These are phyloP conservation scores for Poecile montanus DNA, from an alignment of 2,797 vertebrate species.

Conservation along the genomic window DNA sequence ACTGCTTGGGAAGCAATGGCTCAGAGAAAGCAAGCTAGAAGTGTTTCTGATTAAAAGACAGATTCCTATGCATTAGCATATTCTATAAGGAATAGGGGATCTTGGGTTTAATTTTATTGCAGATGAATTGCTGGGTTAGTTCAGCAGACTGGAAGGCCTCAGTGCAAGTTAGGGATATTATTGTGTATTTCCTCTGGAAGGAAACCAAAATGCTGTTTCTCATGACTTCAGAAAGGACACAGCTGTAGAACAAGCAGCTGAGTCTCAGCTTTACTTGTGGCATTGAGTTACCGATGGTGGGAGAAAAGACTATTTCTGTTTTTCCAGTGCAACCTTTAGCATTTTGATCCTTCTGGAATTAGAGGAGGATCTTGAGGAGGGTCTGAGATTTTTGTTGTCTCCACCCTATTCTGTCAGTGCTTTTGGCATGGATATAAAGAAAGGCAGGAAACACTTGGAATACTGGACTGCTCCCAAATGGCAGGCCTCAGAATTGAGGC, in stretches of 20 bases:
- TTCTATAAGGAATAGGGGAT: not conserved
- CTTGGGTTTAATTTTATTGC: not conserved
- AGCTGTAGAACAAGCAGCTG: conserved; percentile 63
- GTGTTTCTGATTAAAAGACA: not conserved
- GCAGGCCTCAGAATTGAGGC: not conserved
- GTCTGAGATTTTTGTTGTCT: conserved; percentile 29
- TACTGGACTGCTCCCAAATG: conserved; percentile 31
- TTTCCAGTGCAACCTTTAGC: conserved; percentile 63
- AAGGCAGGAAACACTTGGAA: conserved; percentile 46
- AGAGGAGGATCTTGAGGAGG: conserved; percentile 49
- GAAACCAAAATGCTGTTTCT: conserved; percentile 64
- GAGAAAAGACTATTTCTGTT: conserved; percentile 61
- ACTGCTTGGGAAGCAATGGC: not conserved
- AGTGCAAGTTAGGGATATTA: conserved; percentile 7
- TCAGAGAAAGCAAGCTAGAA: not conserved
- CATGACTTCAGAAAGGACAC: conserved; percentile 50
- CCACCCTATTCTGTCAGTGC: conserved; percentile 40
- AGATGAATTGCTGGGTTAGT: not conserved
- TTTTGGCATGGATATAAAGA: conserved; percentile 44
- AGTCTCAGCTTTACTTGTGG: conserved; percentile 26
- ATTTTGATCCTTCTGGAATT: conserved; percentile 67
- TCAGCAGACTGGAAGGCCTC: conserved; percentile 15
- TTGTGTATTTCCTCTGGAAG: conserved; percentile 65
- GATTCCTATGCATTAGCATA: not conserved
- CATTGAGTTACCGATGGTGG: conserved; percentile 46